Evolutionary conservation across 2,888 invertebrate species (phyloP).

Genomic region (Meandrusa payeni): DNA sequence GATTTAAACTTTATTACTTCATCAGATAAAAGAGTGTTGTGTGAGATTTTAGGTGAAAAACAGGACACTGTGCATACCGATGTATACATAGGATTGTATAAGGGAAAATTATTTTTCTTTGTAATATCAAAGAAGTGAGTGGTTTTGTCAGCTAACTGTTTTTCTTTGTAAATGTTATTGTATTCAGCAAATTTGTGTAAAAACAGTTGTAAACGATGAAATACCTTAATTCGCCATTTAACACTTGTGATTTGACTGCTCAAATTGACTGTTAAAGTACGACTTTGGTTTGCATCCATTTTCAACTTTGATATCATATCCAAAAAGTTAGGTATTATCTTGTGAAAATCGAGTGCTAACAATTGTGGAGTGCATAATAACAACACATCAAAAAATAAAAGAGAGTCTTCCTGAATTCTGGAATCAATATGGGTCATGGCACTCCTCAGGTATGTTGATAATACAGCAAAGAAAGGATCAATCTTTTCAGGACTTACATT

Average conservation of each 20-base stretch:
- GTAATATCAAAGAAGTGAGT: slow-evolving; percentile 46
- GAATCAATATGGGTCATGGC: slow-evolving; percentile 94
- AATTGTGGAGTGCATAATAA: slow-evolving; percentile 83
- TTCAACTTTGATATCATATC: slow-evolving; percentile 90
- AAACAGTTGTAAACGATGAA: slow-evolving; percentile 84
- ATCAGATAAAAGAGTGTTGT: slow-evolving; percentile 52
- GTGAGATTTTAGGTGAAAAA: slow-evolving; percentile 62
- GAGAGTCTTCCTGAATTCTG: slow-evolving; percentile 90
- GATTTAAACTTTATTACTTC: slow-evolving; percentile 76
- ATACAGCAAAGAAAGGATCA: slow-evolving; percentile 87
- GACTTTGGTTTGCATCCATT: slow-evolving; percentile 82
- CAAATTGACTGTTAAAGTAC: slow-evolving; percentile 85
- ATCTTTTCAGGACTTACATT: slow-evolving; percentile 71
- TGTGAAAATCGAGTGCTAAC: slow-evolving; percentile 84
- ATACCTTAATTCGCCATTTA: slow-evolving; percentile 89
- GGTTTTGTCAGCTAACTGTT: slow-evolving; percentile 31
- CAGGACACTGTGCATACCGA: slow-evolving; percentile 60
- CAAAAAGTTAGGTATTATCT: slow-evolving; percentile 89
- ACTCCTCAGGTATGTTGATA: slow-evolving; percentile 91
- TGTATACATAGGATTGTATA: slow-evolving; percentile 53
- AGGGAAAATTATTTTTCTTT: slow-evolving; percentile 49
- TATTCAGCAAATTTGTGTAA: slow-evolving; percentile 54
- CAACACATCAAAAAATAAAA: slow-evolving; percentile 89
- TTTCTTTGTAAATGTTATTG: slow-evolving; percentile 40
- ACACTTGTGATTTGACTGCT: slow-evolving; percentile 87